A percentile compares a stretch with the other conserved stretches of the same genome.
Conservation (phyloP, 2,797 vertebrate species). For the Apogon talboti region DNA sequence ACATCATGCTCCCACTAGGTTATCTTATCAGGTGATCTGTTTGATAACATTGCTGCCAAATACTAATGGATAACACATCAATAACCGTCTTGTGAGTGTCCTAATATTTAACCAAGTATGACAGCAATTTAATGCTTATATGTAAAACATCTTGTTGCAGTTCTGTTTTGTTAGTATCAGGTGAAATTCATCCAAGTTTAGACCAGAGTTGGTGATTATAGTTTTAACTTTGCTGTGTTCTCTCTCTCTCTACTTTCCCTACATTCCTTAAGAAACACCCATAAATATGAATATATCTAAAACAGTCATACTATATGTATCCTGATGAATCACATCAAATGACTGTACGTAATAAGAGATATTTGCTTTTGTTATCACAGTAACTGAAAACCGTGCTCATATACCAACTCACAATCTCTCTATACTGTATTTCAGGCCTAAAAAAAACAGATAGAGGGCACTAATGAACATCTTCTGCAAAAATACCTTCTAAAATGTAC, state of each 20-base stretch:
- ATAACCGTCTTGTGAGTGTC: slow-evolving; percentile 52
- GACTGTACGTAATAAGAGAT: slow-evolving; percentile 3
- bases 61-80: slow-evolving; percentile 67
- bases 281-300: not conserved
- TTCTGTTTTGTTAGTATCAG: too few species aligned
- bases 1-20: slow-evolving; percentile 56
- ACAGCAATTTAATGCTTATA: slow-evolving; percentile 14
- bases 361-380: slow-evolving; percentile 4
- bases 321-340: slow-evolving; percentile 6
- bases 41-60: slow-evolving; percentile 51
- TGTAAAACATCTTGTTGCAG: not conserved
- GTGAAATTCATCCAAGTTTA: too few species aligned
- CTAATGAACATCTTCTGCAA: slow-evolving; percentile 27
- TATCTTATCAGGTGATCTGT: slow-evolving; percentile 50
- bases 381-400: not conserved
- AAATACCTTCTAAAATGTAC: slow-evolving; percentile 1
- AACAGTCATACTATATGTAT: not conserved
- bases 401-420: slow-evolving; percentile 6
- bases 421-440: not conserved
- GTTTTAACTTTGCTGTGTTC: too few species aligned
- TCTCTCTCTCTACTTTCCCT: not conserved
- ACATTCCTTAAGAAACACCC: not conserved
- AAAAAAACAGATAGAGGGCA: slow-evolving; percentile 55
- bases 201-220: too few species aligned
- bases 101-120: slow-evolving; percentile 25